Percentiles rank a stretch among this genome's conserved stretches.
These are phyloP conservation scores for Oryzias woworae DNA, from an alignment of 2,113 vertebrate species.

Conservation along the genomic window DNA sequence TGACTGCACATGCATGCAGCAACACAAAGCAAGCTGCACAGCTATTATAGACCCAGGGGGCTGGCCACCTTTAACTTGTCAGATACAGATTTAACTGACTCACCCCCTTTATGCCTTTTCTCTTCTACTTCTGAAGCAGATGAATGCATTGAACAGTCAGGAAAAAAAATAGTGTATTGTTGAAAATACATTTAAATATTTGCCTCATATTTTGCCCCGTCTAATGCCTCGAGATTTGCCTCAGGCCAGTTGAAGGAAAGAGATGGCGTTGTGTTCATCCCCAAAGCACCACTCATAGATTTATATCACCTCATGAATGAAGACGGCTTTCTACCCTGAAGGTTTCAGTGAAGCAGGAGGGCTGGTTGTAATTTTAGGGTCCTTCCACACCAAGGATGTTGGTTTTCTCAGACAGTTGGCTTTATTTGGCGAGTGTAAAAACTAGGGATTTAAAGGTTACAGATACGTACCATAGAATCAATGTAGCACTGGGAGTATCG, in stretches of 20 bases:
- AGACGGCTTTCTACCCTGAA: constrained; percentile 61
- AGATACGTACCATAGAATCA: too few relatives aligned
- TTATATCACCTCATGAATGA: constrained; percentile 70
- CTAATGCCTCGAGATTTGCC: constrained; percentile 52
- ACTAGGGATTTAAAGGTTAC: too few relatives aligned
- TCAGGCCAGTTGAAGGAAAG: constrained; percentile 45
- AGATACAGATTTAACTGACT: constrained; percentile 50
- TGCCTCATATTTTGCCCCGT: constrained; percentile 15
- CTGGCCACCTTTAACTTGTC: constrained; percentile 58
- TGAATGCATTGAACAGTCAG: constrained; percentile 8
- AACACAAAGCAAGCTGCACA: constrained; percentile 62
- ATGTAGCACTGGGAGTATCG: too few relatives aligned
- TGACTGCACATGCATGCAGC: constrained; percentile 61
- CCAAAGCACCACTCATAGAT: constrained; percentile 71
- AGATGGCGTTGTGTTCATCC: constrained; percentile 59
- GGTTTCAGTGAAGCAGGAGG: constrained; percentile 48
- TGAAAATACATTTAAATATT: too few relatives aligned
- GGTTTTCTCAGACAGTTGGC: too few relatives aligned
- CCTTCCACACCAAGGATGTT: too few relatives aligned
- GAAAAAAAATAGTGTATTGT: too few relatives aligned
- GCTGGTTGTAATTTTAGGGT: constrained; percentile 54
- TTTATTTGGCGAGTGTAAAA: too few relatives aligned
- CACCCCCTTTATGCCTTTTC: constrained; percentile 28
- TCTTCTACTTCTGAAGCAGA: constrained; percentile 20
- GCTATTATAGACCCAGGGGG: constrained; percentile 59